Evolutionary conservation across 2,797 vertebrate genomes (phyloP).

Genomic region (Sphaeramia orbicularis): DNA sequence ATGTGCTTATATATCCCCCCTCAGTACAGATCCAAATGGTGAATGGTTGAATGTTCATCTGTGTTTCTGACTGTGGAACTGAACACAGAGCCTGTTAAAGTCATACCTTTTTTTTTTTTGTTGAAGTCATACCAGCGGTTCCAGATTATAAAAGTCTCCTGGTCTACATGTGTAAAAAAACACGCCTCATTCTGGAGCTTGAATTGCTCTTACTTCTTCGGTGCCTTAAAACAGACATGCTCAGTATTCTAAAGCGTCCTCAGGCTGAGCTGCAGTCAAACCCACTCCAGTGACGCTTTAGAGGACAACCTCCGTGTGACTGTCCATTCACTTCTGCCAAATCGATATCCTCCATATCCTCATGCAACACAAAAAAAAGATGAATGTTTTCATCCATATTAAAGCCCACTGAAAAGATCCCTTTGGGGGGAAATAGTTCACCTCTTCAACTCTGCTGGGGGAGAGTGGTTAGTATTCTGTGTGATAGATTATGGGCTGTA

Average conservation of each 20-base stretch:
- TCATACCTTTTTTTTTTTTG: too few relatives aligned
- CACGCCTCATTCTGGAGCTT: too few relatives aligned
- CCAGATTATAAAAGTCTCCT: too few relatives aligned
- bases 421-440: constrained; percentile 74
- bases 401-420: constrained; percentile 66
- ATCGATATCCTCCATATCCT: constrained; percentile 71
- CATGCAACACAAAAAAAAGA: constrained; percentile 66
- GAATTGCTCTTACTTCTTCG: too few relatives aligned
- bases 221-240: background rate
- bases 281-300: constrained; percentile 32
- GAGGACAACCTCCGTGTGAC: constrained; percentile 57
- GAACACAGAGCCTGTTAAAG: too few relatives aligned
- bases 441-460: constrained; percentile 70
- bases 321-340: constrained; percentile 48
- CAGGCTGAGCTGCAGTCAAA: constrained; percentile 3
- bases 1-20: too few relatives aligned
- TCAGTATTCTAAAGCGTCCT: constrained; percentile 37
- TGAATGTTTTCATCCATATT: constrained; percentile 80
- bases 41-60: too few relatives aligned
- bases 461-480: constrained; percentile 74
- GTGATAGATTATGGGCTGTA: constrained; percentile 78
- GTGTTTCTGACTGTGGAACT: too few relatives aligned
- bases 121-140: too few relatives aligned
- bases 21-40: too few relatives aligned
- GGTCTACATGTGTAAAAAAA: too few relatives aligned